Evolutionary conservation across 64 coral and sea anemone genomes (phyloP).

Genomic region (Stylophora pistillata): DNA sequence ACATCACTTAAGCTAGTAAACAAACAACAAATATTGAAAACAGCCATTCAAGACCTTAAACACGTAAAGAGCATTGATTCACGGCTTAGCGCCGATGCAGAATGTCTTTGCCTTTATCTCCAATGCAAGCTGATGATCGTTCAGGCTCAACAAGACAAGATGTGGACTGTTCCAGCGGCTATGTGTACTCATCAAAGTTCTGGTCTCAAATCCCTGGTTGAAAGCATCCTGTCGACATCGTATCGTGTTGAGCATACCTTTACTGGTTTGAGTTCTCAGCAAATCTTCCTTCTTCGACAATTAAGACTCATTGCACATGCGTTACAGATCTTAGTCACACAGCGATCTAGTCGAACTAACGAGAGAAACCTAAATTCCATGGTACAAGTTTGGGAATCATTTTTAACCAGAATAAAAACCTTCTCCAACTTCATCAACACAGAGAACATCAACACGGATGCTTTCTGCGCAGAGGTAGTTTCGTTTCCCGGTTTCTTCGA

Average conservation of each 20-base stretch:
- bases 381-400: slow-evolving; percentile 88
- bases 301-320: slow-evolving; percentile 84
- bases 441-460: slow-evolving; percentile 60
- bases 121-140: slow-evolving; percentile 70
- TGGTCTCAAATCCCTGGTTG: slow-evolving; percentile 57
- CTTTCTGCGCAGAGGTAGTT: slow-evolving; percentile 71
- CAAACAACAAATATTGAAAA: slow-evolving; percentile 46
- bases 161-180: slow-evolving; percentile 77
- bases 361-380: slow-evolving; percentile 72
- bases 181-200: slow-evolving; percentile 77
- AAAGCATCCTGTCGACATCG: slow-evolving; percentile 76
- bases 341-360: slow-evolving; percentile 56
- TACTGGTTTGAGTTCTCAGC: slow-evolving; percentile 67
- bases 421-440: slow-evolving; percentile 62
- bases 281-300: slow-evolving; percentile 69
- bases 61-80: slow-evolving; percentile 74
- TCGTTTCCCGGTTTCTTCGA: slow-evolving; percentile 91
- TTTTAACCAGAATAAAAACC: slow-evolving; percentile 78
- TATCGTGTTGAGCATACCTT: slow-evolving; percentile 89
- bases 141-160: slow-evolving; percentile 78
- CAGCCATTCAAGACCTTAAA: slow-evolving; percentile 71
- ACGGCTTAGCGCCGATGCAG: slow-evolving; percentile 48
- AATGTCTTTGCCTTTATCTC: slow-evolving; percentile 81
- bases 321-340: slow-evolving; percentile 73
- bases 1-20: slow-evolving; percentile 42